Conservation (phyloP, 1,140 invertebrate genomes). For the Grapholita molesta region DNA sequence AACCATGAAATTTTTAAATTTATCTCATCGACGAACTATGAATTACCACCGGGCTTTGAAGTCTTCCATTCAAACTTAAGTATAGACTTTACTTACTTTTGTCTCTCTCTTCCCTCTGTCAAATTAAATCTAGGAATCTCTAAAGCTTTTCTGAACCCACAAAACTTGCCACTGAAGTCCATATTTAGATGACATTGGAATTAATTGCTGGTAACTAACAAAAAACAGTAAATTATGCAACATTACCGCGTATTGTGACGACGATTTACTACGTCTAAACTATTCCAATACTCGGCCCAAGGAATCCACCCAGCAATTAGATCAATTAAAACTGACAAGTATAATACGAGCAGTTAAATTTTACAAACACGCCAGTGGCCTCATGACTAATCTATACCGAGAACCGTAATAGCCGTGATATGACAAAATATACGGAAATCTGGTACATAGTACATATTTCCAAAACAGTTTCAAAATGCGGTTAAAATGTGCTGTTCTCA, state of each 20-base stretch:
- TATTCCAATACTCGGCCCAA: slow-evolving; percentile 43
- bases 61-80: no score
- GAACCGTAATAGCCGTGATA: background rate
- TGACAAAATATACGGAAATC: background rate
- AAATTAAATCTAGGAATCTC: no score
- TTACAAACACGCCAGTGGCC: slow-evolving; percentile 12
- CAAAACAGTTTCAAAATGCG: background rate
- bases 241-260: no score
- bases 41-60: no score
- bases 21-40: no score
- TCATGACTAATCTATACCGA: background rate
- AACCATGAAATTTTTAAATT: no score
- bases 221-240: no score
- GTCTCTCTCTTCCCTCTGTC: no score
- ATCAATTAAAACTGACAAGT: slow-evolving; percentile 53
- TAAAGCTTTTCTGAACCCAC: no score
- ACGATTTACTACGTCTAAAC: background rate
- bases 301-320: slow-evolving; percentile 55
- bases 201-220: background rate
- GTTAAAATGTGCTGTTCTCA: background rate
- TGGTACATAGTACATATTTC: background rate
- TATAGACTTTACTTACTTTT: no score
- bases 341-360: slow-evolving; percentile 17
- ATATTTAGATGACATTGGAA: no score
- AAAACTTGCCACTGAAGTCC: no score